Evolutionary conservation across 2,113 vertebrate genomes (phyloP).

Genomic region (Channa argus): DNA sequence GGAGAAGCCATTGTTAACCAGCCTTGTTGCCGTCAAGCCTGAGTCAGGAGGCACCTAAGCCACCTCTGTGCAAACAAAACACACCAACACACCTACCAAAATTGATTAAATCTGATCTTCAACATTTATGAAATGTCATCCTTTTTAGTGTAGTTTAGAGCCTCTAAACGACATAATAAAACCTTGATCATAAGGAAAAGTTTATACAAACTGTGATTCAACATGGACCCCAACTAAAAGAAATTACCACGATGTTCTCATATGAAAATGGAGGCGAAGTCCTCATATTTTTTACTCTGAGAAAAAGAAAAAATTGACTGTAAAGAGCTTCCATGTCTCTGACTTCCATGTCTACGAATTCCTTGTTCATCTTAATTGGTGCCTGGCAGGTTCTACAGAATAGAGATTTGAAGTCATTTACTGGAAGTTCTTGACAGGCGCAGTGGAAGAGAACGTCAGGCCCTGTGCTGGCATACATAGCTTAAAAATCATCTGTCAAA

Average conservation of each 20-base stretch:
- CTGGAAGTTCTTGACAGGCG: slow-evolving; percentile 82
- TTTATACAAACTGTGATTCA: slow-evolving; percentile 13
- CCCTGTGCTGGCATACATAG: slow-evolving; percentile 67
- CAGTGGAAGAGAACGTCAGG: slow-evolving; percentile 75
- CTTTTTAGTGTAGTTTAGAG: background rate
- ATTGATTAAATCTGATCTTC: slow-evolving; percentile 42
- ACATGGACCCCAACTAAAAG: slow-evolving; percentile 1
- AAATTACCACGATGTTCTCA: slow-evolving; percentile 25
- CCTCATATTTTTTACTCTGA: slow-evolving; percentile 64
- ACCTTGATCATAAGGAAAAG: slow-evolving; percentile 1
- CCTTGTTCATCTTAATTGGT: slow-evolving; percentile 84
- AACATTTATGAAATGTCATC: background rate
- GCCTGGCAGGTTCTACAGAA: slow-evolving; percentile 74
- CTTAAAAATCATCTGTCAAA: slow-evolving; percentile 88
- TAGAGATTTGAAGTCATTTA: slow-evolving; percentile 85
- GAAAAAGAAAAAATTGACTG: slow-evolving; percentile 47
- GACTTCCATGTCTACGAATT: slow-evolving; percentile 51
- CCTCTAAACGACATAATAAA: slow-evolving; percentile 8
- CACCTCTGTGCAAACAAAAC: slow-evolving; percentile 33
- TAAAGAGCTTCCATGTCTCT: slow-evolving; percentile 55
- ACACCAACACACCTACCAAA: slow-evolving; percentile 40
- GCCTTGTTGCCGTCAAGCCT: slow-evolving; percentile 54
- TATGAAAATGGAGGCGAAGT: slow-evolving; percentile 33
- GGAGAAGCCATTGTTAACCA: slow-evolving; percentile 64
- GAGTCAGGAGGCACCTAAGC: slow-evolving; percentile 38